Conservation (phyloP, 2,797 vertebrate genomes). For the Cynopterus sphinx region DNA sequence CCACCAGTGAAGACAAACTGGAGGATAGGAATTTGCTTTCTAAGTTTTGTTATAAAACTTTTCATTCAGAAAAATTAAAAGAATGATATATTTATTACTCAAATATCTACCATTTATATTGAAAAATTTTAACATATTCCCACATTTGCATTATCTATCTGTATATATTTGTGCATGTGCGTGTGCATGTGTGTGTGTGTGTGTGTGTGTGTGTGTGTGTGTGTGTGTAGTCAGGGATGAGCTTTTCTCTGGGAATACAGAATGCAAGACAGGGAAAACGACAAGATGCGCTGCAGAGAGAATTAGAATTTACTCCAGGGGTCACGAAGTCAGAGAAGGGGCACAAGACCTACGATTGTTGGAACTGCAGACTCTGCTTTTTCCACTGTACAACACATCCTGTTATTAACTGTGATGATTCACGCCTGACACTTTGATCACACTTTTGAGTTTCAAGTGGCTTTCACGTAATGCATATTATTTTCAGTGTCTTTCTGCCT, state of each 20-base stretch:
- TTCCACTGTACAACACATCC: background rate
- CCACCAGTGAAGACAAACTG: background rate
- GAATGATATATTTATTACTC: background rate
- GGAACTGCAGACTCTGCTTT: background rate
- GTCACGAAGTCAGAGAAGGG: background rate
- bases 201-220: fast-evolving
- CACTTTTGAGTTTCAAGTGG: background rate
- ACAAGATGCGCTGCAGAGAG: background rate
- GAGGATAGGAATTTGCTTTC: background rate
- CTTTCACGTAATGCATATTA: background rate
- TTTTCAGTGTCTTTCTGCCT: background rate
- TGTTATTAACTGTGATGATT: background rate
- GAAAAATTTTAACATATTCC: background rate
- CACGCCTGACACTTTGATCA: background rate
- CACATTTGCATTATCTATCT: background rate
- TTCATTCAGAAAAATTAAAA: background rate
- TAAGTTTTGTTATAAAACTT: background rate
- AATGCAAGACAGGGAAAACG: background rate
- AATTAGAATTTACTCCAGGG: background rate
- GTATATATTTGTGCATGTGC: no score
- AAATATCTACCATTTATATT: background rate
- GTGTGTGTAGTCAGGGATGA: background rate
- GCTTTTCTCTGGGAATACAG: background rate
- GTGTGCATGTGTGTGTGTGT: background rate
- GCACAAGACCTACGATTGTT: no score